Evolutionary conservation across 2,888 invertebrate genomes (phyloP).

Genomic region (Heteropelma amictum): DNA sequence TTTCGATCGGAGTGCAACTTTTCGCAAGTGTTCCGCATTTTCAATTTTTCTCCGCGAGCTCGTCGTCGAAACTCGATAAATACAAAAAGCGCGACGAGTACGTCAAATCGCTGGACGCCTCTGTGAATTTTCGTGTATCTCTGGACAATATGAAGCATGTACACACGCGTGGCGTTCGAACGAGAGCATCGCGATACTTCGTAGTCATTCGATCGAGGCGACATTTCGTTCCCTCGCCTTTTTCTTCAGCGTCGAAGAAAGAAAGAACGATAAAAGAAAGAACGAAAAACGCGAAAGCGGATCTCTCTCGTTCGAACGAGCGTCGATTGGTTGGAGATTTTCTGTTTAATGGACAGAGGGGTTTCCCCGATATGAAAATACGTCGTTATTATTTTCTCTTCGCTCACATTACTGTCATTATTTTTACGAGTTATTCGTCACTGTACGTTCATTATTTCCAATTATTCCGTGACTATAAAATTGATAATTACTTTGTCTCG

Average conservation of each 20-base stretch:
- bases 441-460: not conserved
- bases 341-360: constrained; percentile 69
- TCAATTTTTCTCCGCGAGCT: no score
- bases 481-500: constrained; percentile 16
- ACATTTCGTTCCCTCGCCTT: not conserved
- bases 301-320: constrained; percentile 58
- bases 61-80: no score
- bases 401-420: not conserved
- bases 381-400: not conserved
- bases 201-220: not conserved
- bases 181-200: constrained; percentile 44
- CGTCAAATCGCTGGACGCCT: constrained; percentile 67
- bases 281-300: not conserved
- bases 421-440: not conserved
- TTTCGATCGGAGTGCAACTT: no score
- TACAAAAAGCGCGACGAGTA: not conserved
- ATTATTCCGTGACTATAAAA: not conserved
- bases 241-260: not conserved
- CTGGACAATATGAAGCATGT: constrained; percentile 67
- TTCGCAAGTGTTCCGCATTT: no score
- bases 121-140: constrained; percentile 60
- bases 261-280: not conserved
- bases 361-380: constrained; percentile 50
- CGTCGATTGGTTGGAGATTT: constrained; percentile 55
- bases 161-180: constrained; percentile 61